Evolutionary conservation across 2,888 invertebrate species (phyloP).

Genomic region (Tetanocera ferruginea): DNA sequence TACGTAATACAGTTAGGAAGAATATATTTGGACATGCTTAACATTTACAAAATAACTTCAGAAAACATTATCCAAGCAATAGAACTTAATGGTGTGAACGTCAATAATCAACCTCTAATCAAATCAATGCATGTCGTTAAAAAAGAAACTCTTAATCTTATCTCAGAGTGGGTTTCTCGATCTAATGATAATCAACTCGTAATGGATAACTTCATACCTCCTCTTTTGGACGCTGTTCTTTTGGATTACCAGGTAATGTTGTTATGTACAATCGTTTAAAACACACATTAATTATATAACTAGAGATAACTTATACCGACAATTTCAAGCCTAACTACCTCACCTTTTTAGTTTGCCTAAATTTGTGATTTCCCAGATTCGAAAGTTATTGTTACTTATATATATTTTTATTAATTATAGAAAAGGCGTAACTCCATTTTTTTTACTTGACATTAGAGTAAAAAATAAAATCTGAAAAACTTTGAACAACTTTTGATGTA

Average conservation of each 20-base stretch:
- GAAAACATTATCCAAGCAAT: slow-evolving; percentile 96
- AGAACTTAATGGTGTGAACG: slow-evolving; percentile 92
- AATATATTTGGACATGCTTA: slow-evolving; percentile 98
- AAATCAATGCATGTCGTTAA: slow-evolving; percentile 99
- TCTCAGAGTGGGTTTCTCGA: slow-evolving; percentile 95
- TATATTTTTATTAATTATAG: no score
- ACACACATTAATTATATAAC: no score
- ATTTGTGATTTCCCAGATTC: no score
- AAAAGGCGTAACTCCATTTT: no score
- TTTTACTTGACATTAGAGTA: no score
- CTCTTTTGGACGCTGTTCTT: slow-evolving; percentile 94
- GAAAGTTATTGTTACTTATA: no score
- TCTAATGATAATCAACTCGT: slow-evolving; percentile 93
- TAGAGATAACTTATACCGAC: no score
- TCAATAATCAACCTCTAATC: slow-evolving; percentile 98
- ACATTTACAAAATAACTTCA: slow-evolving; percentile 98
- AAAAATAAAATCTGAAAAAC: no score
- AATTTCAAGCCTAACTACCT: no score
- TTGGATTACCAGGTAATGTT: slow-evolving; percentile 87
- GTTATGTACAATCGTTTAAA: neutral
- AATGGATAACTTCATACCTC: slow-evolving; percentile 97
- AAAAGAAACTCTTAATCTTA: slow-evolving; percentile 96
- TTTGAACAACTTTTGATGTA: no score
- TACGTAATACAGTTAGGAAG: slow-evolving; percentile 95
- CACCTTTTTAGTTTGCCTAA: no score